Base-by-base conservation (phyloP, 2,113 vertebrate genomes). In the Forbesichthys agassizii region DNA sequence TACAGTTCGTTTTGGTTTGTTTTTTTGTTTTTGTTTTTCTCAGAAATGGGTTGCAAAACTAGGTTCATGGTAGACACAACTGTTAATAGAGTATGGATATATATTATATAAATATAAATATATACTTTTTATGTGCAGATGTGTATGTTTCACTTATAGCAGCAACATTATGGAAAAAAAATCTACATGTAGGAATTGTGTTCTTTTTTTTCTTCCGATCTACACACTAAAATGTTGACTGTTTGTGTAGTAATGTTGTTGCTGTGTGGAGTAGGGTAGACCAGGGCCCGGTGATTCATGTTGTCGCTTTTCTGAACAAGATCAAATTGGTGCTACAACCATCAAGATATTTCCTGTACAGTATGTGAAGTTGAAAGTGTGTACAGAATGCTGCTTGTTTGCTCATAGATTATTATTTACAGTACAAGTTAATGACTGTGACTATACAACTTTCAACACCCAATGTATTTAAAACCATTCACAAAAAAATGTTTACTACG, bases 81-180 rank as follows among this genome's bases (percentile, higher is more conserved):
- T 92, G 92, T 93, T 90, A 90, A 93, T 92, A 94, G 93, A 93
- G 85, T 93, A 93, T 62, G 90, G 88, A 93, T 93, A 93, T 93
- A 93, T 93, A 93, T 93, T 92, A 91, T 93, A 92, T 93, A 93
- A 89, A 92, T 91, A 92, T 90, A 92, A 89, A 93, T 92, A 93
- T 93, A 92, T 92, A 92, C 86, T 93, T 93, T 94, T 92, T 94
- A 93, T 91, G 92, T 93, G 91, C 90, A 89, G 88, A 91, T 89
- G 89, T 93, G 91, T 89, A 91, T 91, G 93, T 94, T 42, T 42
- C 91, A 92, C 91, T 86, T 88, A 92, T 91, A 87, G 88, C 90
- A 90, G 88, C 91, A 92, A 91, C 89, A 88, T 91, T 89, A 89
- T 87, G 82, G 74, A 84, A 86, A 80, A 68, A 80, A 79, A 78